Evolutionary conservation across 2,888 invertebrate genomes (phyloP).

Genomic region (Aproaerema taeniolella): DNA sequence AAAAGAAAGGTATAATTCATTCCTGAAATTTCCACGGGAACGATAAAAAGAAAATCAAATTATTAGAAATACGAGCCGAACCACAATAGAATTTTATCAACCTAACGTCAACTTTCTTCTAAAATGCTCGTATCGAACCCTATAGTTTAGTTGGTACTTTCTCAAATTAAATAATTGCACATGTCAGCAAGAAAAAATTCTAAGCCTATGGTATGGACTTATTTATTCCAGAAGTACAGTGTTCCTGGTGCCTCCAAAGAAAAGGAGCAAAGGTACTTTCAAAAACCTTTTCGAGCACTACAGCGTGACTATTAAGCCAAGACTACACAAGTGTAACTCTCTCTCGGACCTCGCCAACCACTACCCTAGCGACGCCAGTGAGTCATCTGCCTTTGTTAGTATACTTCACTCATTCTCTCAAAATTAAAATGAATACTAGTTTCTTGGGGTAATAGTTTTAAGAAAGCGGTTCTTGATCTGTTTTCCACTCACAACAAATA

Average conservation of each 20-base stretch:
- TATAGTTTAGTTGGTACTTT: neutral
- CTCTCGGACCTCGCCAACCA: conserved; percentile 51
- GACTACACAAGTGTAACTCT: conserved; percentile 51
- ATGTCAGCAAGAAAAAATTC: too few relatives aligned
- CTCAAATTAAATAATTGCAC: neutral
- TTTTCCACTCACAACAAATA: too few relatives aligned
- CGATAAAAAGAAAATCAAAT: neutral
- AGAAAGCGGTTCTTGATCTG: too few relatives aligned
- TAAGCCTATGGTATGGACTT: too few relatives aligned
- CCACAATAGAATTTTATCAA: too few relatives aligned
- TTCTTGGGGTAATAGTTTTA: too few relatives aligned
- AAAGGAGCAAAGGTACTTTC: conserved; percentile 33
- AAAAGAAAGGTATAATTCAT: too few relatives aligned
- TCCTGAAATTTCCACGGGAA: too few relatives aligned
- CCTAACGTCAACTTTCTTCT: too few relatives aligned
- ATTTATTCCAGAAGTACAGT: conserved; percentile 15
- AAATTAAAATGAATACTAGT: too few relatives aligned
- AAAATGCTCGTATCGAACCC: too few relatives aligned
- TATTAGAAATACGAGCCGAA: neutral
- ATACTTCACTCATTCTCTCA: neutral
- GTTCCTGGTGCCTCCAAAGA: conserved; percentile 30
- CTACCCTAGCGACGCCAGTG: conserved; percentile 56
- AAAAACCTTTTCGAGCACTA: conserved; percentile 53
- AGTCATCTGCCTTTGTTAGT: conserved; percentile 27
- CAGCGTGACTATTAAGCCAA: conserved; percentile 63